Evolutionary conservation across 2,113 vertebrate genomes (phyloP).

Genomic region (Triplophysa tibetana): DNA sequence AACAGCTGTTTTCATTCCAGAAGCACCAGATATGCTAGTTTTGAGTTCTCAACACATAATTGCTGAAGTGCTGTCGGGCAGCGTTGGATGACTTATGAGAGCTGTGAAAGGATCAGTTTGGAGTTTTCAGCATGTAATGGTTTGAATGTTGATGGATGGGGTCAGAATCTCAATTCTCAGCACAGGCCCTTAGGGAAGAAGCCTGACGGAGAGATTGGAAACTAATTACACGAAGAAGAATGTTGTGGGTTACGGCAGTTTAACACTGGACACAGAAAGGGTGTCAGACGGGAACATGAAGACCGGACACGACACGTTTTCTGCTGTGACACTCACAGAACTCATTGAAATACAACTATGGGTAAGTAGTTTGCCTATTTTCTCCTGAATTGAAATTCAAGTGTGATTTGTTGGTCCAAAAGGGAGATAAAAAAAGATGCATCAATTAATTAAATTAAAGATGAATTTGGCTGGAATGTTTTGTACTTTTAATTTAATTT

Average conservation of each 20-base stretch:
- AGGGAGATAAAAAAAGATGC: no score
- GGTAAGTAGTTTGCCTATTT: no score
- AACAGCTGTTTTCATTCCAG: constrained; percentile 31
- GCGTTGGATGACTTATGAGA: constrained; percentile 2
- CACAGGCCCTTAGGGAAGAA: constrained; percentile 24
- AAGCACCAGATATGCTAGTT: neutral
- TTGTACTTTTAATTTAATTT: no score
- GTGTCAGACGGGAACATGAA: no score
- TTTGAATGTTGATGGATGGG: constrained; percentile 33
- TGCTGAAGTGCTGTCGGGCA: neutral
- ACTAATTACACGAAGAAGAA: constrained; percentile 15
- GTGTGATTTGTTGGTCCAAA: no score
- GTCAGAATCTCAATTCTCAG: neutral
- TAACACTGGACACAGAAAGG: no score
- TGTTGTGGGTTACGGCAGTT: constrained; percentile 12
- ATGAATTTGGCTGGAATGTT: no score
- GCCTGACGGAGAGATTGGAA: neutral
- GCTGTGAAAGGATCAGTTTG: constrained; percentile 7
- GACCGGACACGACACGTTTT: no score
- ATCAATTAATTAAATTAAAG: no score
- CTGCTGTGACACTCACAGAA: no score
- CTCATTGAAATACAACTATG: no score
- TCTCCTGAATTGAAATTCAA: no score
- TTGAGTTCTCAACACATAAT: constrained; percentile 8
- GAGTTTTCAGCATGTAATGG: constrained; percentile 19